A percentile compares a stretch with the other conserved stretches of the same genome.
Evolutionary conservation across 1,140 invertebrate genomes (phyloP).

Genomic region (Colletes latitarsis): DNA sequence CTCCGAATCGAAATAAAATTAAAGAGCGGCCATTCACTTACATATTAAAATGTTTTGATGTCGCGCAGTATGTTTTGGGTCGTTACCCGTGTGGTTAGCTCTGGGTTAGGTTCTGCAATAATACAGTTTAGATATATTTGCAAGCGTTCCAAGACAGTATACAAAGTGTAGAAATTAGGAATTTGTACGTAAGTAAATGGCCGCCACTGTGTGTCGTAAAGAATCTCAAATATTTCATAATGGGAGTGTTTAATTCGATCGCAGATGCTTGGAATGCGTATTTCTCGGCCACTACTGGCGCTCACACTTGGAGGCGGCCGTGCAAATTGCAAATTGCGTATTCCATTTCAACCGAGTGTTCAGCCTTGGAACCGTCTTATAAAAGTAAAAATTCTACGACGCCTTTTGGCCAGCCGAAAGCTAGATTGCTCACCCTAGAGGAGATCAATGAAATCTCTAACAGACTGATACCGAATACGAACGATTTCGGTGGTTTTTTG

Average conservation of each 20-base stretch:
- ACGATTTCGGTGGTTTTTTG: constrained; percentile 55
- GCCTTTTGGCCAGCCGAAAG: constrained; percentile 6
- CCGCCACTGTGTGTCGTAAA: not conserved
- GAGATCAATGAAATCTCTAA: constrained; percentile 49
- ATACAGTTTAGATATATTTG: no score
- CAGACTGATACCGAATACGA: constrained; percentile 41
- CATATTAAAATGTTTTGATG: no score
- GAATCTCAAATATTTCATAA: not conserved
- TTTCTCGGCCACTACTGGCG: not conserved
- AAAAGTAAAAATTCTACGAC: not conserved
- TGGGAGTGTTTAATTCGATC: constrained; percentile 2
- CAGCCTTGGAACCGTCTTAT: not conserved
- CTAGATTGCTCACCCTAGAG: constrained; percentile 44
- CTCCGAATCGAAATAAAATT: no score
- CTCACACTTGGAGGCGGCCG: constrained; percentile 53
- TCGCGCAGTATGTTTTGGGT: no score
- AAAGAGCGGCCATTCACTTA: no score
- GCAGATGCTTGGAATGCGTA: constrained; percentile 38
- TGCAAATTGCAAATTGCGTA: constrained; percentile 66
- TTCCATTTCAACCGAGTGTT: constrained; percentile 1
- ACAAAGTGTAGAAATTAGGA: no score
- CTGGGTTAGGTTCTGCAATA: no score
- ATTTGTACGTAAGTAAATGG: no score
- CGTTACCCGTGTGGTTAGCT: no score
- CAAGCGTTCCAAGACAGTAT: no score